Percentiles rank a stretch among this genome's conserved stretches.
Evolutionary conservation across 2,113 vertebrate species (phyloP).

Genomic region (Hemiscyllium ocellatum): DNA sequence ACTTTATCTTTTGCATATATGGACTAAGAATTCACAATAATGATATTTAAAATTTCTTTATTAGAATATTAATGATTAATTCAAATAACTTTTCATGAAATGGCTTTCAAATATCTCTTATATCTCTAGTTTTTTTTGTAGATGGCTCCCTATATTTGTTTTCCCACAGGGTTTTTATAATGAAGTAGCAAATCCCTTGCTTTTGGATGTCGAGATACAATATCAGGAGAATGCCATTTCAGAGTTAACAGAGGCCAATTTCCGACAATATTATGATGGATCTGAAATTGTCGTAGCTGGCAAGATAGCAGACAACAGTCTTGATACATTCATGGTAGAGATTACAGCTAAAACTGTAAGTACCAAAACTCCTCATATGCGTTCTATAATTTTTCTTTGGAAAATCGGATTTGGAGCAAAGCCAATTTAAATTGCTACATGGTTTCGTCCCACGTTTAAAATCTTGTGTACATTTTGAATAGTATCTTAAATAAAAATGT

Average conservation of each 20-base stretch:
- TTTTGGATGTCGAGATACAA: slow-evolving; percentile 64
- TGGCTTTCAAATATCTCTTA: background rate
- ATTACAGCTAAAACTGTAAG: slow-evolving; percentile 70
- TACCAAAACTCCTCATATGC: background rate
- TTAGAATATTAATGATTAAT: background rate
- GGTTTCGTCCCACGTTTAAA: background rate
- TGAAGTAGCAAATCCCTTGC: slow-evolving; percentile 73
- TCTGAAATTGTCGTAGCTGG: slow-evolving; percentile 84
- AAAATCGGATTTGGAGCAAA: background rate
- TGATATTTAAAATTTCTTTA: background rate
- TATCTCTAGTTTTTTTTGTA: background rate
- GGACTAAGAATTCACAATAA: background rate
- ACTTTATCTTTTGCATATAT: background rate
- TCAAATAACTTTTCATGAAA: background rate
- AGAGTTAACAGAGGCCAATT: slow-evolving; percentile 63
- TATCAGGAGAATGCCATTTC: slow-evolving; percentile 66
- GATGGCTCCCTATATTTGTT: background rate
- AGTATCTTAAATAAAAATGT: background rate
- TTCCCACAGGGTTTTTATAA: slow-evolving; percentile 72
- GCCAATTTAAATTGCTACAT: background rate
- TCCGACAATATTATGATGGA: slow-evolving; percentile 70
- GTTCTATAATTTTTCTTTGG: background rate
- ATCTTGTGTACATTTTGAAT: background rate
- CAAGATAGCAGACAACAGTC: slow-evolving; percentile 58
- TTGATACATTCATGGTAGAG: slow-evolving; percentile 63